Percentiles rank a stretch among this genome's conserved stretches.
phyloP scores from a whole-genome alignment of 2,113 vertebrate genomes.

The Isichthys henryi region DNA sequence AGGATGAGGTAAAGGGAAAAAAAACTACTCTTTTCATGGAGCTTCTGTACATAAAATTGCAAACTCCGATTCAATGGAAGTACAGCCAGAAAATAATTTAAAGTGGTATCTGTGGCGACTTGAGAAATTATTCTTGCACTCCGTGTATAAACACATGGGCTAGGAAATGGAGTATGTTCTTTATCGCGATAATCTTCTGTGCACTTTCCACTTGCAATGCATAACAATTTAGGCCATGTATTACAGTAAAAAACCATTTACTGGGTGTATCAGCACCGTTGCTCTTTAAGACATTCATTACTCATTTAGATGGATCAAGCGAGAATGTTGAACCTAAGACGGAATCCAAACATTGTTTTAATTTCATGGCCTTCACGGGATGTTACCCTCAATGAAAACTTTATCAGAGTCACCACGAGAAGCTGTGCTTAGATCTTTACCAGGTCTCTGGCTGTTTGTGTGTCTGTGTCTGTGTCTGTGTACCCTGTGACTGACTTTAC shows the following conservation, averaged over 20 bases:
- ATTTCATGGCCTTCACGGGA: neutral
- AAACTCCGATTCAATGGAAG: neutral
- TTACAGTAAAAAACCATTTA: neutral
- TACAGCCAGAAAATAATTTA: neutral
- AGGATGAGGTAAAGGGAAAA: neutral
- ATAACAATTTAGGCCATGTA: neutral
- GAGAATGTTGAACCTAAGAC: neutral
- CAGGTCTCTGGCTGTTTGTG: neutral
- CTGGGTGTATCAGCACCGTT: neutral
- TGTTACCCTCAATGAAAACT: neutral
- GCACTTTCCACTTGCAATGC: neutral
- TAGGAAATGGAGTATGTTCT: neutral
- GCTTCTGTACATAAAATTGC: neutral
- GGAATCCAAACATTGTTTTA: neutral
- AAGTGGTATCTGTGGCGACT: neutral
- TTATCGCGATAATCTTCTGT: neutral
- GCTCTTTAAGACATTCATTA: neutral
- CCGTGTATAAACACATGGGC: neutral
- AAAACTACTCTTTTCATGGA: neutral
- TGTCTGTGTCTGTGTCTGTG: neutral
- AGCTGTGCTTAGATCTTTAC: neutral
- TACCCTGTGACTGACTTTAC: neutral
- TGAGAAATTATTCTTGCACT: neutral
- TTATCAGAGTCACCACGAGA: neutral
- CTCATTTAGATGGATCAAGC: conserved; percentile 1